These are phyloP conservation scores for Lepidotrigona ventralis DNA, from an alignment of 1,140 invertebrate species.

Conservation along the genomic window DNA sequence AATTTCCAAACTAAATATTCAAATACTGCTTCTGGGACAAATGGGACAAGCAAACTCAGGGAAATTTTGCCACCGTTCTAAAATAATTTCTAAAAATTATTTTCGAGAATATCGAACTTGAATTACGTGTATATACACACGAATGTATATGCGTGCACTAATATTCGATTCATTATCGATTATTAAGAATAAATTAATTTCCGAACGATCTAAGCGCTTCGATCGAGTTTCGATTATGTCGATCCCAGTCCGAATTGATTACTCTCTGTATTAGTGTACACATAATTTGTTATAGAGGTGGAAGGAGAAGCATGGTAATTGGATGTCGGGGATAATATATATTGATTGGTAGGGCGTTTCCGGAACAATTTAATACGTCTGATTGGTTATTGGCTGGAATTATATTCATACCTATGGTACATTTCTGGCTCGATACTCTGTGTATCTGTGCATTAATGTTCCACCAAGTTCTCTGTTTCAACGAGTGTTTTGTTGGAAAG, in stretches of 20 bases:
- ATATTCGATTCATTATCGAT: background rate
- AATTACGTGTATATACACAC: background rate
- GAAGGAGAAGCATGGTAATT: background rate
- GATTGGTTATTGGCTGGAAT: slow-evolving; percentile 12
- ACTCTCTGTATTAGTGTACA: background rate
- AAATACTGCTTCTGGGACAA: background rate
- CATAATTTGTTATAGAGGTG: background rate
- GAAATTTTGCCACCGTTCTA: too few species aligned
- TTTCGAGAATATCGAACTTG: too few species aligned
- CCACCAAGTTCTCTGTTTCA: background rate
- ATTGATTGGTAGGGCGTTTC: slow-evolving; percentile 7
- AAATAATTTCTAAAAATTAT: too few species aligned
- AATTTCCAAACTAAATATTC: background rate
- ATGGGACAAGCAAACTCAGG: too few species aligned
- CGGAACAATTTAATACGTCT: slow-evolving; percentile 20
- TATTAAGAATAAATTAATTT: background rate
- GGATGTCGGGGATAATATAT: background rate
- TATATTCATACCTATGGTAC: background rate
- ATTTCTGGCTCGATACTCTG: background rate
- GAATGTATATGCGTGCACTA: background rate
- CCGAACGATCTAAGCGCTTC: background rate
- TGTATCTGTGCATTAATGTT: background rate
- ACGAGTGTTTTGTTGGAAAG: background rate
- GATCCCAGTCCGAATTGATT: background rate
- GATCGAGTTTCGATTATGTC: background rate